A percentile compares a stretch with the other conserved stretches of the same genome.
Evolutionary conservation across 1,140 invertebrate genomes (phyloP).

Genomic region (Magallana ariakensis): DNA sequence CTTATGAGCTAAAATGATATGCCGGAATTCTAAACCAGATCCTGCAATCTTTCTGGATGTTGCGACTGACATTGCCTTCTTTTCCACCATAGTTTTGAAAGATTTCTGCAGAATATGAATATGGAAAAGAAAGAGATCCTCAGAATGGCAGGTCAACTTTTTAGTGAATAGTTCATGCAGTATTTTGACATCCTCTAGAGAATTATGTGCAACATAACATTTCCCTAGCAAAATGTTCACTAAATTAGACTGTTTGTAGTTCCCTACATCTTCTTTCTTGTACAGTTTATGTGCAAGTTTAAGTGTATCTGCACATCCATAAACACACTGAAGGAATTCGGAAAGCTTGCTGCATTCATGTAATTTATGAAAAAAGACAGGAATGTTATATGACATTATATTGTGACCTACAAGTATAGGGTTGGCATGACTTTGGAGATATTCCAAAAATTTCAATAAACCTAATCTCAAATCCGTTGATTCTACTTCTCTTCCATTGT

Average conservation of each 20-base stretch:
- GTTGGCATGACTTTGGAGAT: background rate
- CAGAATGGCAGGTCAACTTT: background rate
- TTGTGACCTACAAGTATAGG: constrained; percentile 26
- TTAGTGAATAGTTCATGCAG: background rate
- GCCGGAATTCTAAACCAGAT: background rate
- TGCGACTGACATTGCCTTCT: background rate
- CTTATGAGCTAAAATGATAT: background rate
- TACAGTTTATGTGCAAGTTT: constrained; percentile 14
- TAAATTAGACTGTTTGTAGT: constrained; percentile 12
- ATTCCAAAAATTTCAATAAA: constrained; percentile 24
- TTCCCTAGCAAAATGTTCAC: background rate
- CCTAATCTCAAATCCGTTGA: background rate
- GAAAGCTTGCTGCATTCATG: background rate
- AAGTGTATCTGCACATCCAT: background rate
- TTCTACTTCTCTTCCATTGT: constrained; percentile 20
- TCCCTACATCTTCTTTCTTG: background rate
- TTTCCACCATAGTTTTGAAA: background rate
- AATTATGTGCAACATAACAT: constrained; percentile 5
- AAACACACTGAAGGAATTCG: background rate
- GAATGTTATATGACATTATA: constrained; percentile 5
- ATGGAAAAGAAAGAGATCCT: constrained; percentile 14
- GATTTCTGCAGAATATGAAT: background rate
- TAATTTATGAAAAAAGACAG: background rate
- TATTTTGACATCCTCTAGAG: constrained; percentile 28
- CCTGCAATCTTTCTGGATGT: background rate